These are phyloP conservation scores for Oryctes rhinoceros DNA, from an alignment of 1,140 invertebrate species.

Conservation along the genomic window DNA sequence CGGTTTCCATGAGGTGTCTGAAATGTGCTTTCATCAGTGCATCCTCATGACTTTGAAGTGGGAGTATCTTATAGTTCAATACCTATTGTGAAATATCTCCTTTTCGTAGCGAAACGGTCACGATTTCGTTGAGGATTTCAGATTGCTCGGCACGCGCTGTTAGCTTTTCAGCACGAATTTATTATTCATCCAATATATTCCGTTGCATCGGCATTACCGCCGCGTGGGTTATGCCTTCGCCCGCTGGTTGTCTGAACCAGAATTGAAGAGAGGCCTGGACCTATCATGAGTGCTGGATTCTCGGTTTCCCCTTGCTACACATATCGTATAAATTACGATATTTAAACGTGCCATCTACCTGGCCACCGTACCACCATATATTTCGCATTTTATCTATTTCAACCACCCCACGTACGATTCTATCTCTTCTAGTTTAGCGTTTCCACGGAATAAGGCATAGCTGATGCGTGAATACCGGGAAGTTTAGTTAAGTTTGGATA, in stretches of 20 bases:
- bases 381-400: constrained; percentile 6
- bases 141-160: not conserved
- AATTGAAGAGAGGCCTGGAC: not conserved
- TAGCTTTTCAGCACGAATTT: not conserved
- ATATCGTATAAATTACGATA: constrained; percentile 3
- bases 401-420: not conserved
- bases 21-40: not conserved
- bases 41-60: not conserved
- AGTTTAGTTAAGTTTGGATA: too few species aligned
- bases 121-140: not conserved
- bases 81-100: not conserved
- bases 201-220: not conserved
- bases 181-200: not conserved
- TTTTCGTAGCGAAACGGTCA: not conserved
- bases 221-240: not conserved
- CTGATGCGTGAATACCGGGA: too few species aligned
- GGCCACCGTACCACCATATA: not conserved
- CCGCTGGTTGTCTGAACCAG: not conserved
- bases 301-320: not conserved
- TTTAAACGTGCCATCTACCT: not conserved
- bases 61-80: not conserved
- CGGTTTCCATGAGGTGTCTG: not conserved
- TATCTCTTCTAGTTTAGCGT: not conserved
- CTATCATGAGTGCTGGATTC: not conserved
- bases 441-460: too few species aligned